These are phyloP conservation scores for Fistularia tabacaria DNA, from an alignment of 2,797 vertebrate species.

Conservation along the genomic window DNA sequence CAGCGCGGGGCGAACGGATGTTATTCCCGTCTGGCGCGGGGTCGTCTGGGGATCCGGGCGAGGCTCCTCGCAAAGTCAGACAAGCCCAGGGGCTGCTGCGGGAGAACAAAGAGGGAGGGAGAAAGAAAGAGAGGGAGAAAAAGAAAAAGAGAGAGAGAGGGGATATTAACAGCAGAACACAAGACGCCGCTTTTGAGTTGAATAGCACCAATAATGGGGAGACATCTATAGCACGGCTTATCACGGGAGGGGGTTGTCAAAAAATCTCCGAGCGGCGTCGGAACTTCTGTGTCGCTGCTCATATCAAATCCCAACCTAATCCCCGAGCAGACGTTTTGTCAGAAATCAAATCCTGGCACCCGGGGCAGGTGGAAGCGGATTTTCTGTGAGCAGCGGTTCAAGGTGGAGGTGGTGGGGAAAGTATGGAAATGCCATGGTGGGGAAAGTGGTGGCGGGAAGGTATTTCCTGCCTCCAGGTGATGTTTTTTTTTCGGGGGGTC, in stretches of 20 bases:
- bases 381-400: constrained; percentile 44
- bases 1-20: constrained; percentile 64
- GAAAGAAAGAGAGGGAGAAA: background rate
- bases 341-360: constrained; percentile 50
- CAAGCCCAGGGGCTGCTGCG: constrained; percentile 70
- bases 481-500: background rate
- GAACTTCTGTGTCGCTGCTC: constrained; percentile 48
- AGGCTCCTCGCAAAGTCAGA: constrained; percentile 53
- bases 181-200: constrained; percentile 36
- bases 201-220: constrained; percentile 52
- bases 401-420: constrained; percentile 19
- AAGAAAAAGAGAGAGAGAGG: constrained; percentile 10
- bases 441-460: constrained; percentile 12
- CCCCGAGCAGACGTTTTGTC: constrained; percentile 55
- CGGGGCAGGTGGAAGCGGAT: constrained; percentile 36
- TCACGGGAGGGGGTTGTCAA: constrained; percentile 52
- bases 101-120: constrained; percentile 46
- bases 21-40: constrained; percentile 39
- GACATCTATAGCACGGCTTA: constrained; percentile 43
- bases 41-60: constrained; percentile 56
- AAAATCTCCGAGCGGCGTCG: constrained; percentile 47
- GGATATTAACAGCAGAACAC: constrained; percentile 54
- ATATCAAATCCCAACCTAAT: constrained; percentile 60
- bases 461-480: constrained; percentile 4
- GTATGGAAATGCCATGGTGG: constrained; percentile 9